Conservation (phyloP, 2,113 vertebrate genomes). For the Siphamia tubifer region DNA sequence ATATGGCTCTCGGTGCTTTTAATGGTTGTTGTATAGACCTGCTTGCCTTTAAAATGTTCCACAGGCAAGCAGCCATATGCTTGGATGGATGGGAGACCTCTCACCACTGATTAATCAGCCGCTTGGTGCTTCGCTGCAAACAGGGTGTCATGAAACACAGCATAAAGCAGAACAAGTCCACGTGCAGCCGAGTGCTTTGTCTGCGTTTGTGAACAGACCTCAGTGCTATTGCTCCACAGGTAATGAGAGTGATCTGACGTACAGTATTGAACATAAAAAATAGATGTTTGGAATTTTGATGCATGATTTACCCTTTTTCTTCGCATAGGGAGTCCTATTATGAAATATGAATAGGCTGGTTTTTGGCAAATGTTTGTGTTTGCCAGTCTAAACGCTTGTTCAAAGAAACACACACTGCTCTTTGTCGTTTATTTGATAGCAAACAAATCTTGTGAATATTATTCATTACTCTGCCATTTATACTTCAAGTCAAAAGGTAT, state of each 20-base stretch:
- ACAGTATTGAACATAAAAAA: constrained; percentile 16
- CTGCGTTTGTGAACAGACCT: constrained; percentile 14
- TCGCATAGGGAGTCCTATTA: constrained; percentile 59
- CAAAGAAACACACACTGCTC: constrained; percentile 55
- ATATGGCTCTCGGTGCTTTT: constrained; percentile 68
- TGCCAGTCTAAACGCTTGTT: constrained; percentile 61
- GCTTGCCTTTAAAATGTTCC: constrained; percentile 74
- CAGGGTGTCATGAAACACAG: constrained; percentile 55
- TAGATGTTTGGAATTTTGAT: constrained; percentile 62
- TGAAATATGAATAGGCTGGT: constrained; percentile 67
- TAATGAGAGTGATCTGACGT: constrained; percentile 36
- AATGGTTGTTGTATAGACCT: constrained; percentile 74
- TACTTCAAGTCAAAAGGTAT: constrained; percentile 62
- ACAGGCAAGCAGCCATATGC: constrained; percentile 60
- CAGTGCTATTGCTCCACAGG: constrained; percentile 30
- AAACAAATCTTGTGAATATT: constrained; percentile 66
- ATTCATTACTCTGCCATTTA: constrained; percentile 60
- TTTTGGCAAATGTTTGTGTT: constrained; percentile 70
- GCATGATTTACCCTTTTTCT: constrained; percentile 56
- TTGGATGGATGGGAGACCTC: constrained; percentile 69
- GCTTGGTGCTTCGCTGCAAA: constrained; percentile 60
- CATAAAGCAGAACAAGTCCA: constrained; percentile 38
- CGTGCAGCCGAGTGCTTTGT: constrained; percentile 16
- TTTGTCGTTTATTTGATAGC: constrained; percentile 39
- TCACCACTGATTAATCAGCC: constrained; percentile 74